Evolutionary conservation across 1,140 invertebrate genomes (phyloP).

Genomic region (Drosophila micromelanica): DNA sequence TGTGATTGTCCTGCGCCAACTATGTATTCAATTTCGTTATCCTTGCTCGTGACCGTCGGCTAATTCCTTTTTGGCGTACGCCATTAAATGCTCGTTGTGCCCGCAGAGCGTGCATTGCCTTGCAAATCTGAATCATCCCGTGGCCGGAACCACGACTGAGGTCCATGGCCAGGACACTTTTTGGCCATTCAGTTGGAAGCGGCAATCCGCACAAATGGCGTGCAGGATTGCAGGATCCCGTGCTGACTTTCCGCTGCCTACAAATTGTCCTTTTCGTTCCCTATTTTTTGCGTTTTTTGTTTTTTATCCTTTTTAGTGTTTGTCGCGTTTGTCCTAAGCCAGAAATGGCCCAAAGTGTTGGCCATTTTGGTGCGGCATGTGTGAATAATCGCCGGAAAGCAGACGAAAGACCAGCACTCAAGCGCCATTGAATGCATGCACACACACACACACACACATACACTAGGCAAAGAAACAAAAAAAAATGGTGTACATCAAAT

Average conservation of each 20-base stretch:
- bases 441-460: conserved; percentile 6
- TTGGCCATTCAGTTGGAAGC: conserved; percentile 70
- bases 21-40: conserved; percentile 49
- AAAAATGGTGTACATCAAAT: background rate
- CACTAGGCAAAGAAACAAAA: background rate
- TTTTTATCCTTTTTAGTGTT: conserved; percentile 29
- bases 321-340: conserved; percentile 56
- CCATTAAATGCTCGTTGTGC: conserved; percentile 76
- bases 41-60: conserved; percentile 14
- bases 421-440: background rate
- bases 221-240: background rate
- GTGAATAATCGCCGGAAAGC: conserved; percentile 80
- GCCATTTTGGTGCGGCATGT: conserved; percentile 76
- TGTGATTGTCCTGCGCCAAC: background rate
- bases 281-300: conserved; percentile 9
- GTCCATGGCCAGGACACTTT: conserved; percentile 35
- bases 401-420: conserved; percentile 18
- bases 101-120: conserved; percentile 20
- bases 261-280: conserved; percentile 60
- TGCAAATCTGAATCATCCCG: conserved; percentile 32
- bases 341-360: conserved; percentile 69
- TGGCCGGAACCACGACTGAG: background rate
- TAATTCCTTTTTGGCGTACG: conserved; percentile 52
- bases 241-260: conserved; percentile 50
- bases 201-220: conserved; percentile 38